Evolutionary conservation across 2,888 invertebrate genomes (phyloP).

Genomic region (Drosophila cognata): DNA sequence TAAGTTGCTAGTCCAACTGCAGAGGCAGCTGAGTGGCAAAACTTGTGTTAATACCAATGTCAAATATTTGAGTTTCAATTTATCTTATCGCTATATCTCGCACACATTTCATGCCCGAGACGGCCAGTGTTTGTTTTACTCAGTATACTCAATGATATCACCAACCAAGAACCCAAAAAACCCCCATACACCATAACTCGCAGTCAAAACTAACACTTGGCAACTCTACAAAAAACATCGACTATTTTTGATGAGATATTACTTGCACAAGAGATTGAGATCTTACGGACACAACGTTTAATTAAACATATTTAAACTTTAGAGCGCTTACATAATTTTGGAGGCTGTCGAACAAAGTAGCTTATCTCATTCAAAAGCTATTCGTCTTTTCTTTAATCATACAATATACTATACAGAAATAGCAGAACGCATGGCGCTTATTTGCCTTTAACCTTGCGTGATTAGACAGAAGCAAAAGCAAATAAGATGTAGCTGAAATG

Average conservation of each 20-base stretch:
- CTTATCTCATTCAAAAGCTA: constrained; percentile 69
- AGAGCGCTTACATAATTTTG: constrained; percentile 18
- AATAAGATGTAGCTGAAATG: constrained; percentile 29
- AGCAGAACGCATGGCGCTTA: constrained; percentile 38
- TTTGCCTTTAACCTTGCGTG: constrained; percentile 53
- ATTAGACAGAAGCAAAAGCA: constrained; percentile 13
- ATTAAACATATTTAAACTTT: constrained; percentile 51
- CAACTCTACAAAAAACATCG: constrained; percentile 1
- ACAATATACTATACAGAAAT: constrained; percentile 22
- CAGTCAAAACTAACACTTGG: background rate
- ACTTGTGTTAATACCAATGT: constrained; percentile 75
- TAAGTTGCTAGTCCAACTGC: constrained; percentile 6
- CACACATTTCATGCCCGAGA: constrained; percentile 28
- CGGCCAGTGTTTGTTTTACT: constrained; percentile 46
- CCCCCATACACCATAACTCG: constrained; percentile 18
- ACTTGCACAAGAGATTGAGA: background rate
- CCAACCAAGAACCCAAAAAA: constrained; percentile 2
- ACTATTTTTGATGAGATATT: constrained; percentile 1
- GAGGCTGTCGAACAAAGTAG: constrained; percentile 22
- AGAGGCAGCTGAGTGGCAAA: constrained; percentile 64
- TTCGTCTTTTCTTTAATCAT: constrained; percentile 54
- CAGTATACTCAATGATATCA: constrained; percentile 65
- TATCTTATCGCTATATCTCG: constrained; percentile 73
- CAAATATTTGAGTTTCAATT: constrained; percentile 76
- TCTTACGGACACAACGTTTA: constrained; percentile 17